A percentile compares a stretch with the other conserved stretches of the same genome.
Conservation (phyloP, 2,888 invertebrate genomes). For the Plagodis dolabraria region DNA sequence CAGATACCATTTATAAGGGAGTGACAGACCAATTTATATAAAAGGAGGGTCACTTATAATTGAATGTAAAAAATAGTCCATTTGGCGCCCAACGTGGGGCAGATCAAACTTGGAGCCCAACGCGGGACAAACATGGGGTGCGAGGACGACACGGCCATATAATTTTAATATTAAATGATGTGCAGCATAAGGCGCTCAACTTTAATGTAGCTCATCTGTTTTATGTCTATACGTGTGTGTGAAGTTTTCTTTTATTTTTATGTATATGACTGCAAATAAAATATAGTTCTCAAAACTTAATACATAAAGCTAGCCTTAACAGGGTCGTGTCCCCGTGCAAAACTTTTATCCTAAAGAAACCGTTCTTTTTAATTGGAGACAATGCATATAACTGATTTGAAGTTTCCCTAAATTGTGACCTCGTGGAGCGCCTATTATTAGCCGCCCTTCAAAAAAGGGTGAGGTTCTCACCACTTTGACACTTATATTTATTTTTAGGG, state of each 20-base stretch:
- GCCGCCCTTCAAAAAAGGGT: too few species aligned
- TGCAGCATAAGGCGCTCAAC: slow-evolving; percentile 56
- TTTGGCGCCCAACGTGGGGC: slow-evolving; percentile 58
- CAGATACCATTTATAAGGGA: slow-evolving; percentile 75
- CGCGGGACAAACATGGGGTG: slow-evolving; percentile 35
- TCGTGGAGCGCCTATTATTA: too few species aligned
- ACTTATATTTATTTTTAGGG: too few species aligned
- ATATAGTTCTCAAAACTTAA: too few species aligned
- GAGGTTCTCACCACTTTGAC: too few species aligned
- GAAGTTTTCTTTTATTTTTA: not conserved
- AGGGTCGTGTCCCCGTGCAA: too few species aligned
- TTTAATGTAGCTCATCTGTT: slow-evolving; percentile 42
- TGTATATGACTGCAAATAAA: too few species aligned
- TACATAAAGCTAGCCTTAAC: too few species aligned
- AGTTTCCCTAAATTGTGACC: too few species aligned
- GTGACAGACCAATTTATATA: slow-evolving; percentile 80
- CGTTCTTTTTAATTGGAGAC: too few species aligned
- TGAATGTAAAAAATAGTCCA: slow-evolving; percentile 80
- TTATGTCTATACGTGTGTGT: slow-evolving; percentile 16
- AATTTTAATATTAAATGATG: slow-evolving; percentile 76
- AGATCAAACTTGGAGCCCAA: slow-evolving; percentile 32
- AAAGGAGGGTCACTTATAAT: slow-evolving; percentile 76
- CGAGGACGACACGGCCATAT: slow-evolving; percentile 58
- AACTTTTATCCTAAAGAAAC: too few species aligned
- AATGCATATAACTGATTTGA: too few species aligned